These are phyloP conservation scores for Tokudaia tokunoshimensis DNA, from an alignment of 2,797 vertebrate species.

Conservation along the genomic window DNA sequence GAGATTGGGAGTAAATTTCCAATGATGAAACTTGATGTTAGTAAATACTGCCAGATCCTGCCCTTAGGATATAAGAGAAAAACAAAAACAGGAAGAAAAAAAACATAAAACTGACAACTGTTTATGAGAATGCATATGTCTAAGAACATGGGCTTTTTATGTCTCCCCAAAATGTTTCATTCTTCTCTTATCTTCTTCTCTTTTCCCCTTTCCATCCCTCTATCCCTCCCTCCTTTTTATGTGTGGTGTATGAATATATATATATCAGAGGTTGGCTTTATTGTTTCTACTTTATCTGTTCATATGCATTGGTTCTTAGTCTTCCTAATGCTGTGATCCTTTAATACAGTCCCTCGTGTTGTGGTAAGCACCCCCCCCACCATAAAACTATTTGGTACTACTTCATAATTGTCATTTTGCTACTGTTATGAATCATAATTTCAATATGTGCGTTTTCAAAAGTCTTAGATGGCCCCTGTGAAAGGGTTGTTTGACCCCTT, in stretches of 20 bases:
- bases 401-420: neutral
- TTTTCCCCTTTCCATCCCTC: no score
- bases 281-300: neutral
- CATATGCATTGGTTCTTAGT: neutral
- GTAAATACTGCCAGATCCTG: neutral
- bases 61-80: neutral
- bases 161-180: neutral
- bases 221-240: neutral
- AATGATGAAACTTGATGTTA: conserved; percentile 47
- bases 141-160: neutral
- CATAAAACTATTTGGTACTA: neutral
- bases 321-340: neutral
- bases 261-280: neutral
- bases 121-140: neutral
- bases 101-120: neutral
- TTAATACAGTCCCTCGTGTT: neutral
- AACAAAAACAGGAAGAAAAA: neutral
- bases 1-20: conserved; percentile 7
- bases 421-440: neutral
- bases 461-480: neutral
- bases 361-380: neutral
- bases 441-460: neutral
- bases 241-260: neutral
- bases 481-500: neutral
- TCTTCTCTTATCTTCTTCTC: neutral